Evolutionary conservation across 2,113 vertebrate species (phyloP), one percentile per base, ranked within the genome.

Genomic region (Peromyscus californicus): DNA sequence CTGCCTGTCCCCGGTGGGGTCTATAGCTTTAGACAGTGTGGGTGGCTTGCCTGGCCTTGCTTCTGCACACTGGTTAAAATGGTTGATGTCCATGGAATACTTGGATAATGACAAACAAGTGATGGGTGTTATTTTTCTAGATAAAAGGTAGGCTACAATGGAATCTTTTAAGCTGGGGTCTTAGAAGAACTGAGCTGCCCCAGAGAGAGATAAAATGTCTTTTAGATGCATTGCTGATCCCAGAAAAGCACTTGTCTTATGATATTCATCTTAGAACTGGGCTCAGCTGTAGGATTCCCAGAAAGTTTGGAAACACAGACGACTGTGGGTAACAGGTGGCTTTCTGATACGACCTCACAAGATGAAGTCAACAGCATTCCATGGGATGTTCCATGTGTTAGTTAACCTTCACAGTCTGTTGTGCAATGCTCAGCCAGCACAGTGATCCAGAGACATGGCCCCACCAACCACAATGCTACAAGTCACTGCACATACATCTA

Each of bases 11-110:
- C 45, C 7, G 21, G 3, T 69, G 36, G 7, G 22, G 21, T 67
- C 29, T 67, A 0, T 0, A 26, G 17, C 3, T 45, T 7, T 4
- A 36, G 48, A 9, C 0, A 15, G 9, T 5, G 0, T 6, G 67
- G 19, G 16, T 54, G 15, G 16, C 54, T 80, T 57, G 45, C 45
- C 57, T 87, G 39, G 24, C 5, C 45, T 93, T 21, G 33, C 26
- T 54, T 94, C 63, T 72, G 19, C 3, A 24, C 29, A 0, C 4
- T 63, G 10, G 0, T 21, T 93, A 31, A 90, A 74, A 91, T 5
- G 24, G 3, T 31, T 31, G 11, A 7, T 42, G 15, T 21, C 76
- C 57, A 31, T 31, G 48, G 76, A 36, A 65, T 78, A 42, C 69
- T 65, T 51, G 10, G 36, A 65, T 29, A 61, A 31, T 7, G 51